Evolutionary conservation across 2,888 invertebrate species (phyloP).

Genomic region (Oxytorus armatus): DNA sequence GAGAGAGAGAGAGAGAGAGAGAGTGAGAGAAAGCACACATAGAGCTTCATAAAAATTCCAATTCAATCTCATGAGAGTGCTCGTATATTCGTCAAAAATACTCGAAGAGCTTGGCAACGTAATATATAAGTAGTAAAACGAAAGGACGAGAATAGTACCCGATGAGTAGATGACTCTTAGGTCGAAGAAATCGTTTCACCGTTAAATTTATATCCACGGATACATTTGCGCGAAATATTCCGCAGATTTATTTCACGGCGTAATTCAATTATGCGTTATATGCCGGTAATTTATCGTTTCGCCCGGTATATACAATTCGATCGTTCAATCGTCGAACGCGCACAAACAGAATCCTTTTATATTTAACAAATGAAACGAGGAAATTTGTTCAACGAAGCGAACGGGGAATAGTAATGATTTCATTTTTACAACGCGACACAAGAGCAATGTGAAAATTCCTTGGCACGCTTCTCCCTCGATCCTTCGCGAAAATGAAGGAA

Average conservation of each 20-base stretch:
- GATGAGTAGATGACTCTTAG: constrained; percentile 40
- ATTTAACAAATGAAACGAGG: constrained; percentile 41
- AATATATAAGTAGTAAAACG: constrained; percentile 42
- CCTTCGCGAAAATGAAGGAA: constrained; percentile 55
- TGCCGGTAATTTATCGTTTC: constrained; percentile 52
- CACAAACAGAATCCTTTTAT: constrained; percentile 9
- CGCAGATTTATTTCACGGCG: constrained; percentile 49
- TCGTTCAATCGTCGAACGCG: constrained; percentile 18
- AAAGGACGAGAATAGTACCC: constrained; percentile 39
- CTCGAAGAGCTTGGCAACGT: constrained; percentile 31
- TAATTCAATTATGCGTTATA: constrained; percentile 60
- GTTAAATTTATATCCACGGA: constrained; percentile 34
- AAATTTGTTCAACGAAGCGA: constrained; percentile 26
- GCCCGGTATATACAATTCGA: constrained; percentile 43
- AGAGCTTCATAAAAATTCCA: constrained; percentile 64
- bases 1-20: neutral
- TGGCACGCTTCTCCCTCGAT: constrained; percentile 44
- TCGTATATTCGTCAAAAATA: constrained; percentile 68
- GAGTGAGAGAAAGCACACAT: constrained; percentile 10
- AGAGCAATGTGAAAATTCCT: constrained; percentile 33
- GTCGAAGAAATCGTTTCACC: constrained; percentile 36
- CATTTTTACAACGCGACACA: constrained; percentile 43
- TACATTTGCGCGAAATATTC: constrained; percentile 34
- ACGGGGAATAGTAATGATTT: constrained; percentile 46
- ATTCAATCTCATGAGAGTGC: constrained; percentile 68